Evolutionary conservation across 2,888 invertebrate genomes (phyloP).

Genomic region (Theodoxus fluviatilis): DNA sequence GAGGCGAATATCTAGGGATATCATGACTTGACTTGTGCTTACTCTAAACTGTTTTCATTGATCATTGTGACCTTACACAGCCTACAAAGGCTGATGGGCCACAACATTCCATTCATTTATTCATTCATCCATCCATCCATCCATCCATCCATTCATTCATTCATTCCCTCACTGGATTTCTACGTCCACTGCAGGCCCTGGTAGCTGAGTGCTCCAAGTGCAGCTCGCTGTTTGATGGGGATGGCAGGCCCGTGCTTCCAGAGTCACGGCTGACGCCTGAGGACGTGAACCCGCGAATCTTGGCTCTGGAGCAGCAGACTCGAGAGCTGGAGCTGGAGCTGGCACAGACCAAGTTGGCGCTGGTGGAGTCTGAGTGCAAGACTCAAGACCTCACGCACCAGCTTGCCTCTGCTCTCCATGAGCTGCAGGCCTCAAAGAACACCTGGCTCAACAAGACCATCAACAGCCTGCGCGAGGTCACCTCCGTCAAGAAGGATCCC

Average conservation of each 20-base stretch:
- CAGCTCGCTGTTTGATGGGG: constrained; percentile 51
- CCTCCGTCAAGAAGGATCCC: constrained; percentile 52
- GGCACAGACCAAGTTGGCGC: constrained; percentile 94
- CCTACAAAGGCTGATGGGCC: too few relatives aligned
- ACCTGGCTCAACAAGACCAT: constrained; percentile 94
- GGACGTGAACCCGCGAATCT: constrained; percentile 47
- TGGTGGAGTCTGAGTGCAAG: constrained; percentile 95
- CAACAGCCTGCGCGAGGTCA: constrained; percentile 70
- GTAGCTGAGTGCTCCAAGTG: constrained; percentile 57
- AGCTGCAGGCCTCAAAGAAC: constrained; percentile 75
- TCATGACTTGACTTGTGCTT: too few relatives aligned
- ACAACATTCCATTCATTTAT: too few relatives aligned
- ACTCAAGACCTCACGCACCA: constrained; percentile 92
- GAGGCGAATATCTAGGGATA: too few relatives aligned
- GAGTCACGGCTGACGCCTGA: constrained; percentile 45
- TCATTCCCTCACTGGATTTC: too few relatives aligned
- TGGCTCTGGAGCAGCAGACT: constrained; percentile 54
- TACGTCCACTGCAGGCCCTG: constrained; percentile 37
- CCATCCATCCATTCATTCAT: too few relatives aligned
- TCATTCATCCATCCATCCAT: too few relatives aligned
- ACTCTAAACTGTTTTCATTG: too few relatives aligned
- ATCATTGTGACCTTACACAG: too few relatives aligned
- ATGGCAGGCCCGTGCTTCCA: constrained; percentile 51
- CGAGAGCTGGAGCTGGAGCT: constrained; percentile 91
- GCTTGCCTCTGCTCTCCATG: constrained; percentile 80